Evolutionary conservation across 2,888 invertebrate species (phyloP).

Genomic region (Chydorus sphaericus): DNA sequence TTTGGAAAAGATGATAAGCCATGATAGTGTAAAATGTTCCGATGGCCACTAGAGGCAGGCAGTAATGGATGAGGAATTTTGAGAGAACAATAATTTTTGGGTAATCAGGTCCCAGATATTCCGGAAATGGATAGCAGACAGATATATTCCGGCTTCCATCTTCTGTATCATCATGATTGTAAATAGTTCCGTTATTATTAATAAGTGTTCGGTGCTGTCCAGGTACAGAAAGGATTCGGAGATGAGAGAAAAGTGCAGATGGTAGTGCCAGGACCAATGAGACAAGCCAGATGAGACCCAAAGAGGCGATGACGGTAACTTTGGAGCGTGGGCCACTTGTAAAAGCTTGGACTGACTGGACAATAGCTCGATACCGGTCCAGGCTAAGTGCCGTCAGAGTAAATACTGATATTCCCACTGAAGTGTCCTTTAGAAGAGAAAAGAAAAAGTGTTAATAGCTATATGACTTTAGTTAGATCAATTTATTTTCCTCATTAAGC

Average conservation of each 20-base stretch:
- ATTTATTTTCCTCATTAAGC: too few species aligned
- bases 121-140: slow-evolving; percentile 60
- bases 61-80: slow-evolving; percentile 69
- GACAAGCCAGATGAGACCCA: slow-evolving; percentile 59
- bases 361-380: slow-evolving; percentile 81
- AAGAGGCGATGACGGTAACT: slow-evolving; percentile 53
- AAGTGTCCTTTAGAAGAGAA: too few species aligned
- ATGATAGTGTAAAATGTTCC: slow-evolving; percentile 75
- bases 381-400: slow-evolving; percentile 79
- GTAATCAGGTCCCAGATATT: slow-evolving; percentile 42
- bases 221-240: slow-evolving; percentile 36
- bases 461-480: too few species aligned
- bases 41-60: slow-evolving; percentile 69
- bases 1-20: slow-evolving; percentile 59
- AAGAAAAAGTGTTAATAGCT: too few species aligned
- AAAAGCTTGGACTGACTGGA: slow-evolving; percentile 69
- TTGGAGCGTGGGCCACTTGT: slow-evolving; percentile 44
- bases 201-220: slow-evolving; percentile 30
- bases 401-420: slow-evolving; percentile 84
- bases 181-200: too few species aligned
- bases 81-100: slow-evolving; percentile 47
- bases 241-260: slow-evolving; percentile 52
- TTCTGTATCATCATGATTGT: too few species aligned
- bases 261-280: slow-evolving; percentile 63
- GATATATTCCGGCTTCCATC: slow-evolving; percentile 40